These are phyloP conservation scores for Sarcophaga rosellei DNA, from an alignment of 2,888 invertebrate genomes.

Conservation along the genomic window DNA sequence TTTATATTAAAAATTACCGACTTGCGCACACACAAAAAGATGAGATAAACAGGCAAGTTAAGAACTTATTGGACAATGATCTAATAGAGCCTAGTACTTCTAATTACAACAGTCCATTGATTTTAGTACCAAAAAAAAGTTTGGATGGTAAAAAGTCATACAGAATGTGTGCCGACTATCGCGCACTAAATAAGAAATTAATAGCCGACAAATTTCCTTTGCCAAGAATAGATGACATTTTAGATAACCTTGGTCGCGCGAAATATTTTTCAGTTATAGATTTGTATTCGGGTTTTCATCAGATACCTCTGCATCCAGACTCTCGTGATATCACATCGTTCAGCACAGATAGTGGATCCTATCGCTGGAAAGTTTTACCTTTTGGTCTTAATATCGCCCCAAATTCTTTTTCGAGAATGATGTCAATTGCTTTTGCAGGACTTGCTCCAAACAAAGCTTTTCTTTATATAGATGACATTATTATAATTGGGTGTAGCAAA, in stretches of 20 bases:
- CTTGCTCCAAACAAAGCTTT: no score
- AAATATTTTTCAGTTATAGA: no score
- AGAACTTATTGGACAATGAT: conserved; percentile 6
- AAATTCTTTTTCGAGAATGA: no score
- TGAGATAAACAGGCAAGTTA: conserved; percentile 13
- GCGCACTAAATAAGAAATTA: conserved; percentile 7
- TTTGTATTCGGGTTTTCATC: no score
- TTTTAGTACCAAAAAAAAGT: conserved; percentile 33
- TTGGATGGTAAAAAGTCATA: neutral
- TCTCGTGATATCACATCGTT: no score
- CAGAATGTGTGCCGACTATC: conserved; percentile 6
- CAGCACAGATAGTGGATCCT: no score
- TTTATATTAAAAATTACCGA: conserved; percentile 25
- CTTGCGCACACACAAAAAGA: conserved; percentile 11
- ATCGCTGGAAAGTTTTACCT: conserved; percentile 3
- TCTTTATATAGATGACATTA: no score
- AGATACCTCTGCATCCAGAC: no score
- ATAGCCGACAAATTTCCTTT: conserved; percentile 19
- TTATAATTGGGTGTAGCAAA: no score
- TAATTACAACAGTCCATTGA: conserved; percentile 21
- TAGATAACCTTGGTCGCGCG: neutral
- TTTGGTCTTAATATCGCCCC: neutral
- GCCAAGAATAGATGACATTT: conserved; percentile 11
- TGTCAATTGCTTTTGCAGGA: no score
- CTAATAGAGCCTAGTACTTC: conserved; percentile 20